Evolutionary conservation across 2,888 invertebrate species (phyloP).

Genomic region (Mythimna ferrago): DNA sequence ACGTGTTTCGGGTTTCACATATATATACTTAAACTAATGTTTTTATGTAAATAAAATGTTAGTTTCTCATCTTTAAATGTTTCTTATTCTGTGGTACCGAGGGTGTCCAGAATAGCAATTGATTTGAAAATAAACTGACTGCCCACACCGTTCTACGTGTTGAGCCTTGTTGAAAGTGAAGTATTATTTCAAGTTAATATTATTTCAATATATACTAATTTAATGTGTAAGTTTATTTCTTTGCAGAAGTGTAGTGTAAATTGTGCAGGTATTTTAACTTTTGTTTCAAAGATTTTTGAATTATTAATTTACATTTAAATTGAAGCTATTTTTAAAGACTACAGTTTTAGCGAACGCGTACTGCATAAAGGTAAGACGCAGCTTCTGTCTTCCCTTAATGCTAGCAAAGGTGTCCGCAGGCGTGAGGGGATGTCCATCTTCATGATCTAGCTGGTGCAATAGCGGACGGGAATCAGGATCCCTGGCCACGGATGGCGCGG

Average conservation of each 20-base stretch:
- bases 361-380: too few relatives aligned
- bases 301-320: neutral
- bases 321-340: too few relatives aligned
- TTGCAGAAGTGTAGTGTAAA: neutral
- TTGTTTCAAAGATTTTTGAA: neutral
- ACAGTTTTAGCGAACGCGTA: too few relatives aligned
- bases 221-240: neutral
- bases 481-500: too few relatives aligned
- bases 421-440: too few relatives aligned
- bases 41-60: too few relatives aligned
- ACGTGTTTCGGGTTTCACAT: too few relatives aligned
- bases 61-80: neutral
- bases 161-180: neutral
- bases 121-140: constrained; percentile 51
- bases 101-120: constrained; percentile 50
- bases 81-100: constrained; percentile 3
- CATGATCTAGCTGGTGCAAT: too few relatives aligned
- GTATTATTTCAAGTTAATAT: constrained; percentile 14
- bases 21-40: too few relatives aligned
- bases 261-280: neutral
- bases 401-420: too few relatives aligned
- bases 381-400: too few relatives aligned
- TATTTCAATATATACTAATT: neutral
- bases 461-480: too few relatives aligned
- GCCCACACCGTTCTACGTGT: constrained; percentile 13